Evolutionary conservation across 2,888 invertebrate species (phyloP), one percentile per base, ranked within the genome.

Genomic region (Axea sp.): DNA sequence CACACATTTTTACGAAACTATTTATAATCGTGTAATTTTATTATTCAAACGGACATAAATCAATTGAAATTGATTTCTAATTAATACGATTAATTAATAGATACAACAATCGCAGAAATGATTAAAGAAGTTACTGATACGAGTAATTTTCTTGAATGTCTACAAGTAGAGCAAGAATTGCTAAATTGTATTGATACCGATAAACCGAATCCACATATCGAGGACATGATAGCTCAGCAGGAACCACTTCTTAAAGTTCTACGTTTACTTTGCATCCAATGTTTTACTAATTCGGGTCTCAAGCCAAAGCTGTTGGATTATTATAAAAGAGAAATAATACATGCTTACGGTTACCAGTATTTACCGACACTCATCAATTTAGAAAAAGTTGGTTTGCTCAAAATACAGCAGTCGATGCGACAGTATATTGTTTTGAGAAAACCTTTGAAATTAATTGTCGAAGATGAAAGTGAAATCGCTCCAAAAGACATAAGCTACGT

Each of bases 31-130:
- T n/a, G n/a, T n/a, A n/a, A n/a, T n/a, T 19, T 39, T 22, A 9
- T 11, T 22, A 17, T 17, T 57, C 2, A 30, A 9, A 8, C n/a
- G n/a, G n/a, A n/a, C n/a, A n/a, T 19, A 19, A 19, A 19, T 19
- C 19, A 19, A 19, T 26, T 26, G 1, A 3, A 35, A 12, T 17
- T 19, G 8, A 37, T 8, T 33, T 53, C 77, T 19, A 30, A 33
- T 51, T 76, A 79, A n/a, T n/a, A n/a, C n/a, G n/a, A n/a, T n/a
- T n/a, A n/a, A n/a, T n/a, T n/a, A n/a, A n/a, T 78, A 87, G 97
- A 98, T 83, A 97, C 96, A 2, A 94, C 96, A 24, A 95, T 99
- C 78, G 98, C 97, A 0, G 97, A 97, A 87, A 92, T 96, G 84
- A 93, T 99, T 19, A 97, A 97, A 87, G 96, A 96, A 88, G 92